These are phyloP conservation scores for Ceuthmochares aereus DNA, from an alignment of 2,113 vertebrate species.

Conservation along the genomic window DNA sequence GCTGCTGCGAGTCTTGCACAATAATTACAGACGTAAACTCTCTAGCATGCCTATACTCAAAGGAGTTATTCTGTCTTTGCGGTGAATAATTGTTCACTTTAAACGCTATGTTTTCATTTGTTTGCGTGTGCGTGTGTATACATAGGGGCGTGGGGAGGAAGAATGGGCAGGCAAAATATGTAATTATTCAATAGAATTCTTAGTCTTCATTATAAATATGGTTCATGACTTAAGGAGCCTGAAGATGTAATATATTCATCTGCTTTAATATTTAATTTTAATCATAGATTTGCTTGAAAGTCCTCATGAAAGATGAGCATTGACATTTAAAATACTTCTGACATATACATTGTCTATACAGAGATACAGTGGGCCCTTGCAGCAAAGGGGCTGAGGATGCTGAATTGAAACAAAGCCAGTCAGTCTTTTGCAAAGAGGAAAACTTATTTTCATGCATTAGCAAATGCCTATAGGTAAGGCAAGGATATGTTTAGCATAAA, in stretches of 20 bases:
- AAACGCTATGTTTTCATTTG: slow-evolving; percentile 33
- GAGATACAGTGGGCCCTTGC: neutral
- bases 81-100: slow-evolving; percentile 49
- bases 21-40: neutral
- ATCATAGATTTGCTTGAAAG: slow-evolving; percentile 6
- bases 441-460: neutral
- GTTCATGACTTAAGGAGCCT: slow-evolving; percentile 55
- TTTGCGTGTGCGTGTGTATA: neutral
- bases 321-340: slow-evolving; percentile 41
- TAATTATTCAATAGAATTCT: slow-evolving; percentile 42
- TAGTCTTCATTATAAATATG: slow-evolving; percentile 70
- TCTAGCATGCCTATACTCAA: neutral
- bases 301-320: neutral
- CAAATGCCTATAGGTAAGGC: slow-evolving; percentile 15
- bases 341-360: neutral
- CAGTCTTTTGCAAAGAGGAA: neutral
- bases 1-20: neutral
- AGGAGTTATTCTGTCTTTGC: slow-evolving; percentile 37
- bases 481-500: neutral
- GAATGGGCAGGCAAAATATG: neutral
- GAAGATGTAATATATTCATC: slow-evolving; percentile 36
- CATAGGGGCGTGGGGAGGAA: neutral
- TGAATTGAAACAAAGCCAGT: neutral
- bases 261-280: slow-evolving; percentile 53
- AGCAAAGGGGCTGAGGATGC: neutral